Conservation (phyloP, 2,888 invertebrate species). For the Phortica magna region DNA sequence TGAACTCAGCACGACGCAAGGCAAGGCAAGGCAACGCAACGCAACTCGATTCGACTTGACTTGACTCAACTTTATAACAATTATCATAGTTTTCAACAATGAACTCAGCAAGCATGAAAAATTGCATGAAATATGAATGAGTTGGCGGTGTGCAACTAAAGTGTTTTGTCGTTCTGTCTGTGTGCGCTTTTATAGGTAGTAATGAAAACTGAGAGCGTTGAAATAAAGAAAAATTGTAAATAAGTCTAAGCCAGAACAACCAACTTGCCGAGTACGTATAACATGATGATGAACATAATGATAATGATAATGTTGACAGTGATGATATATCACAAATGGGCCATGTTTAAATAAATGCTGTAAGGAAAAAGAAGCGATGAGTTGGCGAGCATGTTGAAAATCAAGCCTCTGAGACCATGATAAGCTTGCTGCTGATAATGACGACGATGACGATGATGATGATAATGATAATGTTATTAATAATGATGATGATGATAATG, state of each 20-base stretch:
- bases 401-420: neutral
- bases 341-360: no score
- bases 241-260: neutral
- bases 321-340: no score
- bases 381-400: no score
- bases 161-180: neutral
- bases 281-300: no score
- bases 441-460: neutral
- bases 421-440: neutral
- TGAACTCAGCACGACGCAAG: neutral
- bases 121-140: slow-evolving; percentile 35
- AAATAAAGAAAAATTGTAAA: neutral
- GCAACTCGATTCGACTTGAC: neutral
- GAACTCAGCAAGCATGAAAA: slow-evolving; percentile 44
- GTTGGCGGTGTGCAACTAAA: neutral
- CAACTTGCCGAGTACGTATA: neutral
- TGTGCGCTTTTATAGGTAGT: neutral
- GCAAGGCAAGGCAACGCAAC: no score
- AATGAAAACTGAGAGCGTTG: slow-evolving; percentile 5
- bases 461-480: neutral
- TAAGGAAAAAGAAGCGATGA: neutral
- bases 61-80: slow-evolving; percentile 49
- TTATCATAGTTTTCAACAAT: slow-evolving; percentile 59
- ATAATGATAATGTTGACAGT: no score
- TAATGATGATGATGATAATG: neutral